phyloP scores from a whole-genome alignment of 2,113 vertebrate genomes.

The Oncorhynchus masou region DNA sequence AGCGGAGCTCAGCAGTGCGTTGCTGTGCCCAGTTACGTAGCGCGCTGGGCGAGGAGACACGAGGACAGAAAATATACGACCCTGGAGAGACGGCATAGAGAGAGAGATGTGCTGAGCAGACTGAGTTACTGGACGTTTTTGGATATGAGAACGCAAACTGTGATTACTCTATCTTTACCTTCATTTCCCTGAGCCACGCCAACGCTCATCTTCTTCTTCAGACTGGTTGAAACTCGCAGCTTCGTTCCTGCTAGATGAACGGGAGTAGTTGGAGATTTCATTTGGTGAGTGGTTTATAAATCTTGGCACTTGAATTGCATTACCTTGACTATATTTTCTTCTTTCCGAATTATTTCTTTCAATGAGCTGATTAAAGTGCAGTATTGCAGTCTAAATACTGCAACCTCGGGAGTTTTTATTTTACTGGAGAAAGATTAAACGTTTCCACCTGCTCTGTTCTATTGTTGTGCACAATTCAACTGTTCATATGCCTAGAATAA shows the following conservation, averaged over 20 bases:
- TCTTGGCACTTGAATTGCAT: neutral
- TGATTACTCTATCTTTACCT: slow-evolving; percentile 48
- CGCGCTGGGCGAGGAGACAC: too few species aligned
- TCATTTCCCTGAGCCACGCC: slow-evolving; percentile 2
- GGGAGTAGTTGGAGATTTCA: slow-evolving; percentile 64
- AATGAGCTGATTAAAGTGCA: neutral
- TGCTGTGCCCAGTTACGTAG: slow-evolving; percentile 67
- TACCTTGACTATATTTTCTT: neutral
- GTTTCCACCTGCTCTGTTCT: neutral
- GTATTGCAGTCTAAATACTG: too few species aligned
- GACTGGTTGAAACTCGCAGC: slow-evolving; percentile 55
- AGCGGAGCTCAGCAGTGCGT: slow-evolving; percentile 52
- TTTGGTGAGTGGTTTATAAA: slow-evolving; percentile 58
- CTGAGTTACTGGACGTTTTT: slow-evolving; percentile 17
- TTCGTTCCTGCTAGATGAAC: slow-evolving; percentile 67
- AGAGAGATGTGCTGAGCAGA: slow-evolving; percentile 21
- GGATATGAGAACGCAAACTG: slow-evolving; percentile 25
- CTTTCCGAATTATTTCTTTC: neutral
- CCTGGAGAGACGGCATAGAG: too few species aligned
- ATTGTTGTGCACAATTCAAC: neutral
- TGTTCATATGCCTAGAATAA: neutral
- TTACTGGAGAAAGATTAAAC: neutral
- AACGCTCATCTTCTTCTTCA: slow-evolving; percentile 25
- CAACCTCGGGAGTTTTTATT: neutral
- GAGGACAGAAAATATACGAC: too few species aligned